phyloP scores from a whole-genome alignment of 2,797 vertebrate species.

The Arctocebus calabarensis region DNA sequence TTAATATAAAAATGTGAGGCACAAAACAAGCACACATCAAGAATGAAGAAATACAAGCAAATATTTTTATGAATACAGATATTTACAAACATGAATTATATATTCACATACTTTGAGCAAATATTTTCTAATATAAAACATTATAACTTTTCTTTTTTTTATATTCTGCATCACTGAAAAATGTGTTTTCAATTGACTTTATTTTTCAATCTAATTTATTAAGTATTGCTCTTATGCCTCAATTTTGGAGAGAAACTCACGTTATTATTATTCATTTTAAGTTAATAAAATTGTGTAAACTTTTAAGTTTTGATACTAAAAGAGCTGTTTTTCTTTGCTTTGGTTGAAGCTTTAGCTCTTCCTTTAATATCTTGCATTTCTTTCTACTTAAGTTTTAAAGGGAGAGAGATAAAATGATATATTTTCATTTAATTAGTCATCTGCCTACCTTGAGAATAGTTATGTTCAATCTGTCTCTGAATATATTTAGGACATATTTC shows the following conservation, averaged over 20 bases:
- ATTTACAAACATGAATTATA: not conserved
- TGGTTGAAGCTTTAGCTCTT: not conserved
- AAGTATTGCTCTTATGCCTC: not conserved
- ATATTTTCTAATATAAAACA: not conserved
- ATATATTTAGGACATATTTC: constrained; percentile 22
- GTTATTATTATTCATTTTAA: not conserved
- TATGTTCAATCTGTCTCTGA: constrained; percentile 50
- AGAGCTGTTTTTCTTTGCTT: not conserved
- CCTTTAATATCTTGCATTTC: not conserved
- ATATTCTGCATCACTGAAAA: not conserved
- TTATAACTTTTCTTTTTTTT: not conserved
- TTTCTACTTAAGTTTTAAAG: constrained; percentile 30
- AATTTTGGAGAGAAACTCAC: not conserved
- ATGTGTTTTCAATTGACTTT: not conserved
- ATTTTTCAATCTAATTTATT: not conserved
- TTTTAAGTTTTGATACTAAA: not conserved
- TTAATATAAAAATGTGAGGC: not conserved
- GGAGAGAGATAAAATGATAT: not conserved
- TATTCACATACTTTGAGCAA: not conserved
- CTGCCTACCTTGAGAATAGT: constrained; percentile 35
- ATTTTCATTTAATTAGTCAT: constrained; percentile 61
- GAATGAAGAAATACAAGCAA: not conserved
- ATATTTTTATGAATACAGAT: not conserved
- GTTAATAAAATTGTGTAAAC: not conserved
- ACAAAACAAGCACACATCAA: not conserved